These are phyloP conservation scores for Portevinia maculata DNA, from an alignment of 2,888 invertebrate genomes.

Conservation along the genomic window DNA sequence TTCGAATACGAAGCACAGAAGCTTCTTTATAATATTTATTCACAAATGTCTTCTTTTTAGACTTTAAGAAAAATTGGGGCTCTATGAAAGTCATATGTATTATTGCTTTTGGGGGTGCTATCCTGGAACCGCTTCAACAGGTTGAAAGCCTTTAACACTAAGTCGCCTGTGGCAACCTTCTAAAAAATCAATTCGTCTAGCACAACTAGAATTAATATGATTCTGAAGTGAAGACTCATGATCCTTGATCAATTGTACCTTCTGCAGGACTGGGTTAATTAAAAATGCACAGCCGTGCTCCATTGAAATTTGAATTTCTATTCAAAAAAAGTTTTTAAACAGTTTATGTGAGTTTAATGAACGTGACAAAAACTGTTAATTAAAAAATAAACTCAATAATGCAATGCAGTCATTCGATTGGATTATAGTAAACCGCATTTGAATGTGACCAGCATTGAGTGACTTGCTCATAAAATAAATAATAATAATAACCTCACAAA, in stretches of 20 bases:
- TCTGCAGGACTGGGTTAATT: background rate
- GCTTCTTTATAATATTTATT: too few relatives aligned
- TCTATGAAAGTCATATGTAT: too few relatives aligned
- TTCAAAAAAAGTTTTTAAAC: slow-evolving; percentile 17
- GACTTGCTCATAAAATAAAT: slow-evolving; percentile 54
- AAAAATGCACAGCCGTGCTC: background rate
- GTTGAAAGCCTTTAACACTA: too few relatives aligned
- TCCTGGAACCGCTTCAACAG: too few relatives aligned
- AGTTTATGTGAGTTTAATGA: slow-evolving; percentile 37
- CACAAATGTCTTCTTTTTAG: too few relatives aligned
- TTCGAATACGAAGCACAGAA: too few relatives aligned
- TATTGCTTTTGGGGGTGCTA: too few relatives aligned
- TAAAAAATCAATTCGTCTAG: too few relatives aligned
- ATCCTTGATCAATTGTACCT: background rate
- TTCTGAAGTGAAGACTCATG: background rate
- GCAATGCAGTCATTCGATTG: slow-evolving; percentile 27
- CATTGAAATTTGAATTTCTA: background rate
- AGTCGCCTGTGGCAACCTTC: too few relatives aligned
- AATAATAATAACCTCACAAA: slow-evolving; percentile 9
- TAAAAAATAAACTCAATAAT: slow-evolving; percentile 33
- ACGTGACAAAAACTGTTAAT: slow-evolving; percentile 45
- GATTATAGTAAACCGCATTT: slow-evolving; percentile 58
- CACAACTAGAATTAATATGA: background rate
- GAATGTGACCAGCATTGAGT: slow-evolving; percentile 60
- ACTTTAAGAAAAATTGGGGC: too few relatives aligned